Evolutionary conservation across 2,113 vertebrate species (phyloP), one percentile per base, ranked within the genome.

Genomic region (Nycticryphes semicollaris): DNA sequence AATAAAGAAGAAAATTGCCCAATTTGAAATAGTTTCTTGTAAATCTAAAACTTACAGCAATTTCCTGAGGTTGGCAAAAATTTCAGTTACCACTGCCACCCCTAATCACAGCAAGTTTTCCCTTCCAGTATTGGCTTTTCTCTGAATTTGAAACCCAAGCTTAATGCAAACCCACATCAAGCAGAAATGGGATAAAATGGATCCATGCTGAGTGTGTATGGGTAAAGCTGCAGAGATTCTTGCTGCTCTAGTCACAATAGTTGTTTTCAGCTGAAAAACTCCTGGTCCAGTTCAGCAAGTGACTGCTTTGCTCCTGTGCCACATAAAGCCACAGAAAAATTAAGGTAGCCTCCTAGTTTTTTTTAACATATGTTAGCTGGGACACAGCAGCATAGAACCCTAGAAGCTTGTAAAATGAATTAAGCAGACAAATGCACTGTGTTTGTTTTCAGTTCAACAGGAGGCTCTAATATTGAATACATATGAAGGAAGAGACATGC

Each of bases 101-200:
- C 53, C 79, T 93, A 90, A 94, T 88, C 72, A 84, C 59, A 70
- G 39, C 28, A 81, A 92, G 75, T 33, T 95, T 85, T 94, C 63
- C 57, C 50, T 54, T 90, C 90, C 87, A 94, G 25, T 85, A 25
- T 50, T 88, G 60, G 59, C n/a, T 93, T 84, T 90, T 92, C 64
- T 67, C 75, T 84, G 82, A 91, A 95, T 93, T 78, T 88, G 92
- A 96, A 97, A 96, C 56, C 33, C 47, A 86, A 94, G 79, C 72
- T 70, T 85, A 92, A 88, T 63, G 50, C 72, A 96, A 95, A 97
- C 54, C 93, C 94, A 93, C 93, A 97, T 96, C 93, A 97, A 96
- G 76, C 23, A 95, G 54, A 84, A 94, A 33, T 1, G 3, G 76
- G 27, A 81, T 75, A 86, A 95, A 88, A 70, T 33, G 87, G 86